These are phyloP conservation scores for Rattus norvegicus DNA, from an alignment of 2,113 vertebrate species.

Conservation along the genomic window GRCr8 NC_086022.1:183687501-183688000, in stretches of 20 bases:
- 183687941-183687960: neutral
- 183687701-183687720: neutral
- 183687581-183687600: neutral
- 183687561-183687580: too few species aligned
- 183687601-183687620: neutral
- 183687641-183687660: neutral
- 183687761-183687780: neutral
- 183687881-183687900: too few species aligned
- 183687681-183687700: neutral
- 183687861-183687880: too few species aligned
- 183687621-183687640: neutral
- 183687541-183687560: neutral
- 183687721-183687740: neutral
- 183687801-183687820: neutral
- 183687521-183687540: neutral
- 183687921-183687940: too few species aligned
- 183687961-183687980: constrained; percentile 8
- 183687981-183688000: neutral
- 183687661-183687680: neutral
- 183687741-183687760: neutral
- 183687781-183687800: neutral
- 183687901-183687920: too few species aligned
- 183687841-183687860: too few species aligned
- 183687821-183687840: too few species aligned
- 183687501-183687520: neutral